phyloP scores from a whole-genome alignment of 2,797 vertebrate genomes.

The Enteromius mattozi region DNA sequence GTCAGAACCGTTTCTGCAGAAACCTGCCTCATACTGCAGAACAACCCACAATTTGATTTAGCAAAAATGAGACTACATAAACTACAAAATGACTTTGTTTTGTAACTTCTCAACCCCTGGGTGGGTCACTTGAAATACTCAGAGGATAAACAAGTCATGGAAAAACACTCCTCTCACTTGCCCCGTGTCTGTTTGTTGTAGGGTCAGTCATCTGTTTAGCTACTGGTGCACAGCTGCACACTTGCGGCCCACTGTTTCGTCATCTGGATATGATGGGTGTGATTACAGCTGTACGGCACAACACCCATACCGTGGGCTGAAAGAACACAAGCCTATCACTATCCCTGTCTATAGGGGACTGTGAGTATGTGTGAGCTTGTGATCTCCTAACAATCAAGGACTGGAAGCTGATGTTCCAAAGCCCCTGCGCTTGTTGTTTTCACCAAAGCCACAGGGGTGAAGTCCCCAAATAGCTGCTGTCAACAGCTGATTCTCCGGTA shows the following conservation, averaged over 20 bases:
- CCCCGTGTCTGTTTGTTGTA: not conserved
- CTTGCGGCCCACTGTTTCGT: not conserved
- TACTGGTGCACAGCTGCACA: slow-evolving; percentile 34
- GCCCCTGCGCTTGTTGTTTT: slow-evolving; percentile 44
- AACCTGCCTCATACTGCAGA: slow-evolving; percentile 8
- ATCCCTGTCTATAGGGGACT: slow-evolving; percentile 9
- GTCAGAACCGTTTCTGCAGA: not conserved
- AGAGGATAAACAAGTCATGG: slow-evolving; percentile 37
- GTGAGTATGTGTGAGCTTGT: not conserved
- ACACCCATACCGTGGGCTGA: slow-evolving; percentile 25
- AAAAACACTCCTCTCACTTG: slow-evolving; percentile 16
- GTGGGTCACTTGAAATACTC: slow-evolving; percentile 30
- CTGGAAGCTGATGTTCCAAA: slow-evolving; percentile 30
- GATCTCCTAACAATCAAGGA: slow-evolving; percentile 25
- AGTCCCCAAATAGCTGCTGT: slow-evolving; percentile 61
- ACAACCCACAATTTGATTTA: slow-evolving; percentile 4
- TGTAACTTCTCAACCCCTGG: slow-evolving; percentile 9
- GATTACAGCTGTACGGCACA: slow-evolving; percentile 46
- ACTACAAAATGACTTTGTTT: slow-evolving; percentile 11
- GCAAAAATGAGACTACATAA: not conserved
- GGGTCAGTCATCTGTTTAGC: slow-evolving; percentile 6
- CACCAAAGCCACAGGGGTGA: slow-evolving; percentile 39
- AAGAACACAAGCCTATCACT: not conserved
- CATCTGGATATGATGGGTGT: slow-evolving; percentile 38
- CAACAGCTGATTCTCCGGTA: slow-evolving; percentile 56